These are phyloP conservation scores for Charadrius vociferus DNA, from an alignment of 2,113 vertebrate genomes.

Conservation along the genomic window DNA sequence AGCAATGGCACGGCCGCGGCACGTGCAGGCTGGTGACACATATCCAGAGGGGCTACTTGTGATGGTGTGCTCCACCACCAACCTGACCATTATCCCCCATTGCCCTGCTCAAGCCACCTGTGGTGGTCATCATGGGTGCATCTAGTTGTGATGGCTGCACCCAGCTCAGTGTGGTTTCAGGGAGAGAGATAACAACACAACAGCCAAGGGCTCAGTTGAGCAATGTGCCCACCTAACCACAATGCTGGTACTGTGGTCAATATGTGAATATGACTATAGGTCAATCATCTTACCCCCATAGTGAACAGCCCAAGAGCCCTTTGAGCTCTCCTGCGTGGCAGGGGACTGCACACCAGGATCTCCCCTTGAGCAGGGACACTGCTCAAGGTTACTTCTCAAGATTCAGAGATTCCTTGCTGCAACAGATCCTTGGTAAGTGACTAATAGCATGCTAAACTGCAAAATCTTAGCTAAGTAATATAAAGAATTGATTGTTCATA, in stretches of 20 bases:
- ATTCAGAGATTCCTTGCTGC: background rate
- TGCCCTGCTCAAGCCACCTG: background rate
- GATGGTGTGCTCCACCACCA: background rate
- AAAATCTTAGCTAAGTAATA: background rate
- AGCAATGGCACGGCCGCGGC: fast-evolving
- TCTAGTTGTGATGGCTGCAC: background rate
- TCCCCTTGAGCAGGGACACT: background rate
- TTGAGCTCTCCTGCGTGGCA: background rate
- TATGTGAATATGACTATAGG: background rate
- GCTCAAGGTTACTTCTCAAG: background rate
- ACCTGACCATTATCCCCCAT: background rate
- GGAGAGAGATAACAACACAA: background rate
- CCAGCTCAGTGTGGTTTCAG: background rate
- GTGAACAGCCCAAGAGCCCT: background rate
- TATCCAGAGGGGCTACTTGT: fast-evolving
- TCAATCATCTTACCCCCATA: background rate
- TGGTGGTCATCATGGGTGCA: background rate
- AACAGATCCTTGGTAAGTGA: background rate
- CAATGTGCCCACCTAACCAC: background rate
- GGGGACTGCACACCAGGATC: background rate
- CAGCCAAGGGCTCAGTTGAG: background rate
- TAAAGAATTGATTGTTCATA: background rate
- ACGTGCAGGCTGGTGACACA: fast-evolving
- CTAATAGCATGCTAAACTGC: background rate
- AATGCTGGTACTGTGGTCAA: background rate